These are phyloP conservation scores for Meandrina meandrites DNA, from an alignment of 92 coral and sea anemone genomes.

Conservation along the genomic window DNA sequence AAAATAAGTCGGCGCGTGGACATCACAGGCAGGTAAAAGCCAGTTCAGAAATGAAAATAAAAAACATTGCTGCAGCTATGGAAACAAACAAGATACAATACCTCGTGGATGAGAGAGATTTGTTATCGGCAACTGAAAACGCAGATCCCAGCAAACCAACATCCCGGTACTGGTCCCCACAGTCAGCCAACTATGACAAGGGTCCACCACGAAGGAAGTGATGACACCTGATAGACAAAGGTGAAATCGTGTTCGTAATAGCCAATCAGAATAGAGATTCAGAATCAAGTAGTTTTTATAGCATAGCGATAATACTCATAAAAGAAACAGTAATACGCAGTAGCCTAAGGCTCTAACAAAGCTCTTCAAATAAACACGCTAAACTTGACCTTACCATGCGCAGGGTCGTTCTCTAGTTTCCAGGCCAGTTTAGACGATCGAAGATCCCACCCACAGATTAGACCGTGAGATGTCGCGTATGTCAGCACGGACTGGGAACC, in stretches of 20 bases:
- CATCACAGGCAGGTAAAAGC: neutral
- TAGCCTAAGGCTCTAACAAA: neutral
- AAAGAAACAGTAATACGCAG: neutral
- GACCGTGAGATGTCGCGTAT: constrained; percentile 97
- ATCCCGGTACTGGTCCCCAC: constrained; percentile 95
- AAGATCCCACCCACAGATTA: constrained; percentile 93
- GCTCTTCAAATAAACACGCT: neutral
- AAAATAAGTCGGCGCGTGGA: neutral
- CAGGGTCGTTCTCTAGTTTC: constrained; percentile 94
- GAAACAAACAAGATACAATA: constrained; percentile 8
- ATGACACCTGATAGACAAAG: constrained; percentile 70
- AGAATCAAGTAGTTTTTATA: neutral
- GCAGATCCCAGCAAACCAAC: constrained; percentile 95
- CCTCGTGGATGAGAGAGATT: constrained; percentile 96
- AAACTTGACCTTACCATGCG: constrained; percentile 63
- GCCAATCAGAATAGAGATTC: constrained; percentile 2
- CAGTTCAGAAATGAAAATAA: neutral
- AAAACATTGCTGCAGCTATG: too few species aligned
- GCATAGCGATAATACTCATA: too few species aligned
- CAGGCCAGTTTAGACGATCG: constrained; percentile 83
- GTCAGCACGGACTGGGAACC: constrained; percentile 95
- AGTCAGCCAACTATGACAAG: constrained; percentile 94
- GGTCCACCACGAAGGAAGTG: constrained; percentile 95
- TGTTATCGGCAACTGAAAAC: constrained; percentile 95
- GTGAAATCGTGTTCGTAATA: neutral